Evolutionary conservation across 2,797 vertebrate genomes (phyloP).

Genomic region (Allobates femoralis): DNA sequence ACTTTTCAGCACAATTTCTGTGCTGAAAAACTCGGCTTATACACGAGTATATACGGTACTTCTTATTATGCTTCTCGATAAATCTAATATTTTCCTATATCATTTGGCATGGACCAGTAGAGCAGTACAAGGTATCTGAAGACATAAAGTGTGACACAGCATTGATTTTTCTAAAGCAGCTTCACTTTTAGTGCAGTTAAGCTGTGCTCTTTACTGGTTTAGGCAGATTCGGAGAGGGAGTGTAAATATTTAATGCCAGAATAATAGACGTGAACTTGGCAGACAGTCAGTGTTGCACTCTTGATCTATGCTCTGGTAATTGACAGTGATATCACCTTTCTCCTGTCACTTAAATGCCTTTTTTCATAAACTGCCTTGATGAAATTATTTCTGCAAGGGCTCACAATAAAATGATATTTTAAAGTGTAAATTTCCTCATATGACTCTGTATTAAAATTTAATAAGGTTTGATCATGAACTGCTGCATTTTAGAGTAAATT

Average conservation of each 20-base stretch:
- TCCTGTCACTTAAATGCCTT: constrained; percentile 43
- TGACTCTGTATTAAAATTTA: constrained; percentile 39
- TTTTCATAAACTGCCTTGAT: constrained; percentile 53
- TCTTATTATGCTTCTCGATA: neutral
- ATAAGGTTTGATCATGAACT: constrained; percentile 40
- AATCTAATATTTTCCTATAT: neutral
- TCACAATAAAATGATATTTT: constrained; percentile 47
- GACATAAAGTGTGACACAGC: neutral
- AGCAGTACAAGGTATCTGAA: neutral
- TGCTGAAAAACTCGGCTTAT: no score
- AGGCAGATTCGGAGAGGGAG: constrained; percentile 12
- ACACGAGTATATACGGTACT: no score
- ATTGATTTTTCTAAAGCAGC: neutral
- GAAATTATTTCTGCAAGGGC: constrained; percentile 29
- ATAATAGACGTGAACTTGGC: constrained; percentile 45
- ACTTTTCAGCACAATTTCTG: no score
- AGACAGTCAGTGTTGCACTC: constrained; percentile 35
- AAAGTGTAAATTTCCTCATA: constrained; percentile 44
- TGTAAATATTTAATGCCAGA: constrained; percentile 55
- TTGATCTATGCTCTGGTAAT: constrained; percentile 56
- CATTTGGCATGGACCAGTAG: neutral
- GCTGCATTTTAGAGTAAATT: constrained; percentile 20
- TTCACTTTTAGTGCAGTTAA: constrained; percentile 22
- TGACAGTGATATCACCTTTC: constrained; percentile 49
- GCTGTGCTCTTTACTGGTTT: constrained; percentile 9